Evolutionary conservation across 2,797 vertebrate species (phyloP).

Genomic region (Hydrophis major): DNA sequence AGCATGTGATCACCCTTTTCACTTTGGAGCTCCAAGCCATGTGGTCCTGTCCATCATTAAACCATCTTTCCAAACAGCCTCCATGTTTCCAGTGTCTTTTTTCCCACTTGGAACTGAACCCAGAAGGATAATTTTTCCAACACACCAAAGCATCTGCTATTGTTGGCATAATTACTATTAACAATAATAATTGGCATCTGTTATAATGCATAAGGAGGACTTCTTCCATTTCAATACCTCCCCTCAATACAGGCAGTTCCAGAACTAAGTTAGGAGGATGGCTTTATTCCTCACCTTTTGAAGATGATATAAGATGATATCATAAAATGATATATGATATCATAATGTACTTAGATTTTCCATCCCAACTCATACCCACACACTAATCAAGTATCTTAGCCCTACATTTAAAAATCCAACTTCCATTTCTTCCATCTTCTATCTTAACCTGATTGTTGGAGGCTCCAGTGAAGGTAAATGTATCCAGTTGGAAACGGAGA

Average conservation of each 20-base stretch:
- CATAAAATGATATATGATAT: too few relatives aligned
- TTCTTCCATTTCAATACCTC: too few relatives aligned
- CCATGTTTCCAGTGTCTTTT: too few relatives aligned
- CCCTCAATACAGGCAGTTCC: background rate
- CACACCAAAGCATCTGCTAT: background rate
- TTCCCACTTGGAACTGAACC: too few relatives aligned
- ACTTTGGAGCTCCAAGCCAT: too few relatives aligned
- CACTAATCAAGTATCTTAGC: background rate
- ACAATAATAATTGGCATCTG: background rate
- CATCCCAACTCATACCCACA: background rate
- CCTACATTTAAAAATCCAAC: background rate
- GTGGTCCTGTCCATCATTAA: too few relatives aligned
- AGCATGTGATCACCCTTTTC: too few relatives aligned
- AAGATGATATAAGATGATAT: background rate
- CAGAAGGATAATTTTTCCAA: too few relatives aligned
- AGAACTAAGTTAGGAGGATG: background rate
- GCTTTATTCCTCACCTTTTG: background rate
- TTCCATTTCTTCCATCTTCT: background rate
- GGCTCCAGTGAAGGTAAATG: background rate
- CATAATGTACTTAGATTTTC: background rate
- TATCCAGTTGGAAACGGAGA: conserved; percentile 50
- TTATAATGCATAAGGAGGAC: background rate
- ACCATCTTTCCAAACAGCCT: too few relatives aligned
- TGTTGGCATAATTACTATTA: background rate
- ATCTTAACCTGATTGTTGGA: conserved; percentile 29